A percentile compares a stretch with the other conserved stretches of the same genome.
These are phyloP conservation scores for Melanotus villosus DNA, from an alignment of 2,888 invertebrate species.

Conservation along the genomic window DNA sequence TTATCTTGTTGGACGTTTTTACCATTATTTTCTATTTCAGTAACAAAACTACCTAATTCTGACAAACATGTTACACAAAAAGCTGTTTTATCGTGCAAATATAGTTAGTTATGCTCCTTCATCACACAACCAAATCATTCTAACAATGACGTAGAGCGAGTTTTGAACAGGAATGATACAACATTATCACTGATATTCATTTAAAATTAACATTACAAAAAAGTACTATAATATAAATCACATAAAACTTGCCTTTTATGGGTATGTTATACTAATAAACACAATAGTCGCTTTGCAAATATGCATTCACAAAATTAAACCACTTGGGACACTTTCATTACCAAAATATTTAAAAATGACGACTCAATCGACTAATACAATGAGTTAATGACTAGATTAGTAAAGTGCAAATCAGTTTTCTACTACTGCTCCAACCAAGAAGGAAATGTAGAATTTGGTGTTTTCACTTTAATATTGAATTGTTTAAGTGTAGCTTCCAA, in stretches of 20 bases:
- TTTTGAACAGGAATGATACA: background rate
- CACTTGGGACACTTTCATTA: background rate
- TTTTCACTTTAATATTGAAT: conserved; percentile 92
- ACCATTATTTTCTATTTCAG: conserved; percentile 13
- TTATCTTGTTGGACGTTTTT: conserved; percentile 9
- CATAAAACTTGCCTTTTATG: background rate
- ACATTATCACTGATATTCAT: background rate
- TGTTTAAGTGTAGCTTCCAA: conserved; percentile 95
- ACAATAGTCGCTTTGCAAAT: background rate
- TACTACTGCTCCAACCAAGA: conserved; percentile 86
- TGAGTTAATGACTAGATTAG: conserved; percentile 39
- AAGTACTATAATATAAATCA: background rate
- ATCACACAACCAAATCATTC: background rate
- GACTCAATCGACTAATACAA: conserved; percentile 5
- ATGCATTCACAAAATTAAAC: background rate
- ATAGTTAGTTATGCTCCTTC: background rate
- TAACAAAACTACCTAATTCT: conserved; percentile 18
- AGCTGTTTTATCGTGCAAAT: conserved; percentile 7
- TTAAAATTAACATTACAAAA: background rate
- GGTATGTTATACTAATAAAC: too few species aligned
- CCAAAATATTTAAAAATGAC: background rate
- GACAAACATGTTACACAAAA: conserved; percentile 19
- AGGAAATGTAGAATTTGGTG: conserved; percentile 82
- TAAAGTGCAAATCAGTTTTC: conserved; percentile 13
- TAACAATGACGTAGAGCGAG: background rate